Evolutionary conservation across 2,888 invertebrate genomes (phyloP), one percentile per base, ranked within the genome.

Genomic region (Blera fallax): DNA sequence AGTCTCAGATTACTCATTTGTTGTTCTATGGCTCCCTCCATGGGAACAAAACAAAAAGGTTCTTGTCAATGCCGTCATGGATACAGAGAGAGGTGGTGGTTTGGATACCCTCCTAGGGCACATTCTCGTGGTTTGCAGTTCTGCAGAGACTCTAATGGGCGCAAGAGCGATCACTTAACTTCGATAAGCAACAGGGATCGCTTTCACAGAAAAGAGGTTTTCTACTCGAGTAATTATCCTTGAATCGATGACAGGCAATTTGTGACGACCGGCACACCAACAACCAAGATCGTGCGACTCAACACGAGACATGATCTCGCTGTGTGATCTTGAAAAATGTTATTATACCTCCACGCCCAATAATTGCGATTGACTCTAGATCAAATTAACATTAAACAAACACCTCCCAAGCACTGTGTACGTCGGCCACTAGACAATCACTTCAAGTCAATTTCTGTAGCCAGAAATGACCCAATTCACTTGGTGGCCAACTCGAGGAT

Each of bases 1-100:
- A 80, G 85, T 81, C 72, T 85, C 81, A 56, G 85, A 81, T 85
- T 85, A 85, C 84, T 85, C 76, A 84, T 84, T 84, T 74, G 74
- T 69, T 64, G 32, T 74, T 73, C 60, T 64, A 40, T n/a, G 29
- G 40, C 54, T 56, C 34, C 52, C 32, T 50, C n/a, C 70, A 67
- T 77, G 76, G 67, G 43, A 77, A 85, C 62, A 48, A 65, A 67
- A 54, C 45, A 50, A 70, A 80, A 80, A 76, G 64, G 56, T 80
- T 70, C 84, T 76, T 85, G 84, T 85, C 84, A 85, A 85, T 80
- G 80, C 64, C 5, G 40, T n/a, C n/a, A 73, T 48, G 37, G 32
- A 64, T 34, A 52, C 40, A 14, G 0, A 27, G 60, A 18, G 50
- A n/a, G n/a, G n/a, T n/a, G n/a, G 32, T 37, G 37, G 58, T 60